Percentiles rank a stretch among this genome's conserved stretches.
Conservation (phyloP, 2,797 vertebrate genomes). For the Antrozous pallidus region DNA sequence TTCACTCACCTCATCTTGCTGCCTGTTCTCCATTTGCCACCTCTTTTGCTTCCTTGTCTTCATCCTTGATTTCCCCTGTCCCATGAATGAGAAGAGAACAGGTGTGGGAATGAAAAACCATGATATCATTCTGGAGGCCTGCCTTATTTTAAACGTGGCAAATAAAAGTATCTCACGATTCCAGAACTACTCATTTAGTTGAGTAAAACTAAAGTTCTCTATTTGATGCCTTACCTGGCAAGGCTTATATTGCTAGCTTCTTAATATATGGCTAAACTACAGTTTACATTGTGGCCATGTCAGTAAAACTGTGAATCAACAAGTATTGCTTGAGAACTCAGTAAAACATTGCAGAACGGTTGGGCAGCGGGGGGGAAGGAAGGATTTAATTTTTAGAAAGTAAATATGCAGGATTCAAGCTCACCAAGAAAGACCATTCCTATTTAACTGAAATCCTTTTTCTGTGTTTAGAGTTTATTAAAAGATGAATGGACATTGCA, state of each 20-base stretch:
- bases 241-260: background rate
- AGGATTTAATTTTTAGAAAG: background rate
- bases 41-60: background rate
- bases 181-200: background rate
- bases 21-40: background rate
- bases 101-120: background rate
- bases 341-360: background rate
- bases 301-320: background rate
- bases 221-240: background rate
- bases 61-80: background rate
- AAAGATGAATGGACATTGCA: conserved; percentile 60
- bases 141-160: background rate
- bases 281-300: background rate
- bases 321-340: background rate
- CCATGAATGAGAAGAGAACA: background rate
- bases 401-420: background rate
- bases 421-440: background rate
- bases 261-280: background rate
- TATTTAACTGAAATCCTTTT: conserved; percentile 42
- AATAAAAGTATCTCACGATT: background rate
- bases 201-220: background rate
- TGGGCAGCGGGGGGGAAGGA: background rate
- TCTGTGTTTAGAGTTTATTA: conserved; percentile 61
- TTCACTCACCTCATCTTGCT: background rate
- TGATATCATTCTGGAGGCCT: background rate